Conservation (phyloP, 23 tunicate genomes). For the Styela clava region DNA sequence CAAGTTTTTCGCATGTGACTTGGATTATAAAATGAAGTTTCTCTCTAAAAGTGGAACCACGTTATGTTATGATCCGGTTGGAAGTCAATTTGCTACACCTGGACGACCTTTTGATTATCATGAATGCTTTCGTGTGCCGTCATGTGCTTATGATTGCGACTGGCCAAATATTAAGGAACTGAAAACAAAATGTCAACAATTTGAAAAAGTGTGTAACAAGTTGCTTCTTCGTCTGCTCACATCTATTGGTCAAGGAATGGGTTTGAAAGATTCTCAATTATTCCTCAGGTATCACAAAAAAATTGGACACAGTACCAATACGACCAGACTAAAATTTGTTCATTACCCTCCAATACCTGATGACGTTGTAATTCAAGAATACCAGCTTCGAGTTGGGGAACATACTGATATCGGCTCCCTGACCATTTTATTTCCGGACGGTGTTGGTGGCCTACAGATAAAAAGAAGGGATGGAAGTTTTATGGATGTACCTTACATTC, state of each 20-base stretch:
- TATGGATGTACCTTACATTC: too few species aligned
- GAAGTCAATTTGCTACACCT: too few species aligned
- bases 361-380: not conserved
- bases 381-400: not conserved
- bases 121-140: not conserved
- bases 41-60: too few species aligned
- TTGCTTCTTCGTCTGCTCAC: not conserved
- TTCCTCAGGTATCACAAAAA: not conserved
- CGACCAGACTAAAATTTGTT: not conserved
- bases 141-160: not conserved
- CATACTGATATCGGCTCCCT: not conserved
- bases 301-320: not conserved
- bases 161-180: not conserved
- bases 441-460: not conserved
- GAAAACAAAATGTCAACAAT: too few species aligned
- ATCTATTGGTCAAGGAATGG: not conserved
- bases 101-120: not conserved
- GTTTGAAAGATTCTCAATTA: not conserved
- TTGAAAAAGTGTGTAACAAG: not conserved
- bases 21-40: too few species aligned
- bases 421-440: not conserved
- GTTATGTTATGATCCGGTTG: too few species aligned
- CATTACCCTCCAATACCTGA: not conserved
- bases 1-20: too few species aligned
- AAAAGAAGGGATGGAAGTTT: not conserved